These are phyloP conservation scores for Galeopterus variegatus DNA, from an alignment of 2,113 vertebrate genomes.

Conservation along the genomic window DNA sequence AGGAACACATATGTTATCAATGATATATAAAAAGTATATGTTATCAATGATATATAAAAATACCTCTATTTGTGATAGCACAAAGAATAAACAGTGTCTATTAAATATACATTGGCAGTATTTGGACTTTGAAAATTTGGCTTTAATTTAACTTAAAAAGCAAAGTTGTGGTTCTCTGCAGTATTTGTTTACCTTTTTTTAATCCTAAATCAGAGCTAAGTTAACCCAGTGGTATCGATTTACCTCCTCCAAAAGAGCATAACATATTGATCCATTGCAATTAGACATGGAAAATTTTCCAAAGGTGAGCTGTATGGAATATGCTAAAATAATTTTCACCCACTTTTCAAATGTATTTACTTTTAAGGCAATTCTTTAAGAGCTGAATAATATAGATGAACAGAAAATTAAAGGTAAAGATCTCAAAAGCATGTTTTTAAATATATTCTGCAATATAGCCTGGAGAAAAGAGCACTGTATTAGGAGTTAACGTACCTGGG, in stretches of 20 bases:
- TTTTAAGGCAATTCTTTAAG: not conserved
- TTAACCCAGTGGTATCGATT: not conserved
- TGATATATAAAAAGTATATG: not conserved
- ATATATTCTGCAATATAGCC: not conserved
- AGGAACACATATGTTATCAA: not conserved
- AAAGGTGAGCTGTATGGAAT: not conserved
- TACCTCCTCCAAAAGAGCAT: not conserved
- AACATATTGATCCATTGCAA: not conserved
- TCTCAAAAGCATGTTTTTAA: not conserved
- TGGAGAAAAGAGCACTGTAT: not conserved
- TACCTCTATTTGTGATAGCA: not conserved
- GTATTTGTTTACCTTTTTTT: not conserved
- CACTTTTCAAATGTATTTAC: not conserved
- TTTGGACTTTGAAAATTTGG: not conserved
- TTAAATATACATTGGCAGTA: not conserved
- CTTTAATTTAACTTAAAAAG: not conserved
- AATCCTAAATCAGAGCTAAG: not conserved
- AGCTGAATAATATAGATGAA: slow-evolving; percentile 7
- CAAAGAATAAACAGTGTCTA: not conserved
- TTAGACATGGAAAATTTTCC: not conserved
- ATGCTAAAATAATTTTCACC: not conserved
- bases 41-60: not conserved
- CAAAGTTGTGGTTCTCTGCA: not conserved
- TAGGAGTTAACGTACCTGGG: not conserved
- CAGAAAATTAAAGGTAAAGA: not conserved